Percentiles rank a stretch among this genome's conserved stretches.
These are phyloP conservation scores for Anarsia innoxiella DNA, from an alignment of 2,888 invertebrate genomes.

Conservation along the genomic window DNA sequence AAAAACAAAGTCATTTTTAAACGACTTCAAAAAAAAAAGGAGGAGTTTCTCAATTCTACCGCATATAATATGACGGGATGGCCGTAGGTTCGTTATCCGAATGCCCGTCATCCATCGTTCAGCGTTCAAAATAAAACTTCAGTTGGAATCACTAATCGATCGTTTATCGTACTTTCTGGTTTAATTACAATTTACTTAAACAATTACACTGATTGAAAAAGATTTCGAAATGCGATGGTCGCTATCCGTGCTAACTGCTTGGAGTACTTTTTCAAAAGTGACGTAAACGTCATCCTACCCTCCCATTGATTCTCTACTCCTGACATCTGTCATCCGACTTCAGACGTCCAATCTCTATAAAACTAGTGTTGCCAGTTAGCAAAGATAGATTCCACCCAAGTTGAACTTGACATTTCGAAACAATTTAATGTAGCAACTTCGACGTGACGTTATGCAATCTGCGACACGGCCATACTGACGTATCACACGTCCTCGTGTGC, in stretches of 20 bases:
- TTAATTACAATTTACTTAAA: too few species aligned
- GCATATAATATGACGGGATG: too few species aligned
- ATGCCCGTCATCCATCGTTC: too few species aligned
- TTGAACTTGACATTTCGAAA: background rate
- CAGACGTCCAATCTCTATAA: background rate
- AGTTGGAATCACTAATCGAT: too few species aligned
- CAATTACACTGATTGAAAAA: too few species aligned
- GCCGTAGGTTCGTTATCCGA: too few species aligned
- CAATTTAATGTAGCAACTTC: background rate
- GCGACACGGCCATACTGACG: constrained; percentile 4
- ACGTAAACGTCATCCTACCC: background rate
- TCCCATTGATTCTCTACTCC: background rate
- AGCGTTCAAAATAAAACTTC: too few species aligned
- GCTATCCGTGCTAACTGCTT: background rate
- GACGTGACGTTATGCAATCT: background rate
- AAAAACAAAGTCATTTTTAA: too few species aligned
- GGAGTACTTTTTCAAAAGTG: background rate
- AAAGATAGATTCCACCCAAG: background rate
- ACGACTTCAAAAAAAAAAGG: too few species aligned
- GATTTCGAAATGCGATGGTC: background rate
- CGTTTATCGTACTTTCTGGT: too few species aligned
- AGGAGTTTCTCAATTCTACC: too few species aligned
- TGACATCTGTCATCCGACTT: background rate
- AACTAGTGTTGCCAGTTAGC: background rate
- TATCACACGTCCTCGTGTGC: constrained; percentile 4